Evolutionary conservation across 2,797 vertebrate genomes (phyloP).

Genomic region (Toxotes lorentzi): DNA sequence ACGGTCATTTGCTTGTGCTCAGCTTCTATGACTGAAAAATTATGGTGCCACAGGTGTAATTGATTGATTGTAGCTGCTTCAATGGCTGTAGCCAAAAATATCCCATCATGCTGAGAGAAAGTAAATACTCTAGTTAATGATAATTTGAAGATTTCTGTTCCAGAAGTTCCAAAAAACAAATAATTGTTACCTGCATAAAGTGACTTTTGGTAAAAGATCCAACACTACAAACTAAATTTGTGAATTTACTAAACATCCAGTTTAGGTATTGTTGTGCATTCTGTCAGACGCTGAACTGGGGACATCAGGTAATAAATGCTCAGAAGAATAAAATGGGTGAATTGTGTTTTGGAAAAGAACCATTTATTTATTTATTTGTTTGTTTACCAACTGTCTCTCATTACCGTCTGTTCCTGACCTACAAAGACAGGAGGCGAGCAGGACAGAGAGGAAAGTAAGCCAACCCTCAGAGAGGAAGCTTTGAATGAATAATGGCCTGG

Average conservation of each 20-base stretch:
- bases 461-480: conserved; percentile 77
- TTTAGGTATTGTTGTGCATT: background rate
- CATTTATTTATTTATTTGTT: conserved; percentile 27
- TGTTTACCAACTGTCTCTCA: conserved; percentile 20
- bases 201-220: background rate
- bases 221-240: too few relatives aligned
- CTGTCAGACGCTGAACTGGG: background rate
- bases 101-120: background rate
- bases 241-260: background rate
- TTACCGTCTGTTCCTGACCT: conserved; percentile 65
- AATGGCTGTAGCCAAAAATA: background rate
- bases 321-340: background rate
- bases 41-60: background rate
- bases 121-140: background rate
- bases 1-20: background rate
- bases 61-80: background rate
- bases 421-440: conserved; percentile 71
- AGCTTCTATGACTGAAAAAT: background rate
- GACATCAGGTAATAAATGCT: background rate
- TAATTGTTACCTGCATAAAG: background rate
- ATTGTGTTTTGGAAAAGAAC: conserved; percentile 24
- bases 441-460: conserved; percentile 69
- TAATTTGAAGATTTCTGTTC: too few relatives aligned
- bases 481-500: conserved; percentile 79
- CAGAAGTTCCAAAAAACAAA: too few relatives aligned